Conservation (phyloP, 2,888 invertebrate genomes). For the Eupithecia subfuscata region DNA sequence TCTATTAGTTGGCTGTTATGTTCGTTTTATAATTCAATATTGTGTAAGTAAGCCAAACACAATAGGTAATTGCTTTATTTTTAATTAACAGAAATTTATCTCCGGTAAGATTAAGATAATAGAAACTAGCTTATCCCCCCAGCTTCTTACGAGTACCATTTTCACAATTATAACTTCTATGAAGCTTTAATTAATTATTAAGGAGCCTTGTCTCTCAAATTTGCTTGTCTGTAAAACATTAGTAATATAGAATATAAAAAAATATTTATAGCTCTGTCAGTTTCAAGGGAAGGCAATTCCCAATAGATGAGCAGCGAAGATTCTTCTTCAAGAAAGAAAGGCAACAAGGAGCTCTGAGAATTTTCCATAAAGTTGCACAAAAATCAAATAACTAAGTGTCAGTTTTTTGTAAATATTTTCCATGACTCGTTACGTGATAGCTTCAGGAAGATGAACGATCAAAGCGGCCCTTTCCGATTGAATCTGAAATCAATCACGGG, state of each 20-base stretch:
- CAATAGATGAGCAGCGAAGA: background rate
- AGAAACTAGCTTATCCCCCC: background rate
- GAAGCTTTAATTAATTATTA: background rate
- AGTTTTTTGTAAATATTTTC: slow-evolving; percentile 14
- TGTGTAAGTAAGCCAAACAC: background rate
- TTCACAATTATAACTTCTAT: no score
- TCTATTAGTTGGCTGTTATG: no score
- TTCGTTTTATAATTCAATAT: background rate
- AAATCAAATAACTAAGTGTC: slow-evolving; percentile 13
- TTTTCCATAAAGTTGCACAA: slow-evolving; percentile 17
- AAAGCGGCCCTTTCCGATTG: slow-evolving; percentile 30
- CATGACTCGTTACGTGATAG: slow-evolving; percentile 26
- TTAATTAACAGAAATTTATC: background rate
- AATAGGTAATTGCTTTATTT: background rate
- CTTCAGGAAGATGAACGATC: slow-evolving; percentile 30
- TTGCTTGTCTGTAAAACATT: background rate
- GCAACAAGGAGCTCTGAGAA: background rate
- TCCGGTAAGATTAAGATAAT: background rate
- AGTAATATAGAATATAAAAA: background rate
- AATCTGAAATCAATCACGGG: slow-evolving; percentile 29
- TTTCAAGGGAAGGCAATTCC: background rate
- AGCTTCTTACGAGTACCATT: background rate
- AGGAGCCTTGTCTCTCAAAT: background rate
- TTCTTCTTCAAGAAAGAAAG: background rate
- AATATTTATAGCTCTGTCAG: background rate